A percentile compares a stretch with the other conserved stretches of the same genome.
These are phyloP conservation scores for Anseranas semipalmata DNA, from an alignment of 2,113 vertebrate genomes.

Conservation along the genomic window DNA sequence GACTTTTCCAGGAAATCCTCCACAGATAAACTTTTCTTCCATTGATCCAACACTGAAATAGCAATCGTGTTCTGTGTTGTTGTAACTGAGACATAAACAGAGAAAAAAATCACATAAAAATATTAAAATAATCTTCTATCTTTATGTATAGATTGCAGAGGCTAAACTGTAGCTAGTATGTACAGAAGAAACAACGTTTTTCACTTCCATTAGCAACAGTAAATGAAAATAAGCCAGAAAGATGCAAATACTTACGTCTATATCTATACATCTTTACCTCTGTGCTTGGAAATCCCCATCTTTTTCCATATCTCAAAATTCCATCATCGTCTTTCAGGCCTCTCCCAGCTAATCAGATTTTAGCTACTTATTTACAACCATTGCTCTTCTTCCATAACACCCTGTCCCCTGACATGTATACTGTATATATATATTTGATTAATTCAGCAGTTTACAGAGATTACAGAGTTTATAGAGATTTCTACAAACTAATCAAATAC, in stretches of 20 bases:
- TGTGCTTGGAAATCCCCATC: not conserved
- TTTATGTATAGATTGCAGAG: not conserved
- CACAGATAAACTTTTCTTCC: conserved; percentile 53
- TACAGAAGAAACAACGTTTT: not conserved
- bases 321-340: not conserved
- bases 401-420: not conserved
- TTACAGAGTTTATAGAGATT: not conserved
- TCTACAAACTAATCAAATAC: not conserved
- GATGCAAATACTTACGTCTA: not conserved
- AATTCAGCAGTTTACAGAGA: not conserved
- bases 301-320: not conserved
- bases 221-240: not conserved
- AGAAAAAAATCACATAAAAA: not conserved
- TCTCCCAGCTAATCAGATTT: not conserved
- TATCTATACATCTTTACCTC: not conserved
- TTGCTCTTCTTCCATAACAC: not conserved
- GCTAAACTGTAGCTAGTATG: not conserved
- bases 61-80: conserved; percentile 1
- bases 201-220: not conserved
- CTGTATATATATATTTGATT: not conserved
- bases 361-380: not conserved
- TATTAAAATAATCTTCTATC: not conserved
- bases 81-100: conserved; percentile 40
- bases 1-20: conserved; percentile 79
- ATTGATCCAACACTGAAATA: conserved; percentile 60